Evolutionary conservation across 2,888 invertebrate species (phyloP), one percentile per base, ranked within the genome.

Genomic region (Clusia tigrina): DNA sequence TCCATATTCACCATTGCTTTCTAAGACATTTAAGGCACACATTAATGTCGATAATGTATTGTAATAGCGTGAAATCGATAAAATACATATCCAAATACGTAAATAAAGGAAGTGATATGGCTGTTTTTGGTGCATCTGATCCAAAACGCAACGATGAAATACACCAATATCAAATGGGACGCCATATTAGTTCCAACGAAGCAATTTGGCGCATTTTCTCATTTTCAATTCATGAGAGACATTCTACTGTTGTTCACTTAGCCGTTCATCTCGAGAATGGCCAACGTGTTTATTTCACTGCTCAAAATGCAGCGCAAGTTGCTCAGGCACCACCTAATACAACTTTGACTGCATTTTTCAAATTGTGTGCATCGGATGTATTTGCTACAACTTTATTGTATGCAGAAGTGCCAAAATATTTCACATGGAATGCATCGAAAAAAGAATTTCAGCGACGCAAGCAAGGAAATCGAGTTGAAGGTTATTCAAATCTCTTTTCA

Each of bases 11-110:
- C 79, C 77, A 17, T 26, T 74, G 53, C 69, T 79, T 10, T 71
- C 63, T 2, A 71, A 71, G 23, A 71, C 65, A 18, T 77, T 71
- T 56, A 66, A 79, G 46, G 74, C 77, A 1, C 80, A 81, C 64
- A 76, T 77, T 9, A 82, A 83, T 67, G 79, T 83, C 9, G 81
- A 83, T n/a, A n/a, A n/a, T n/a, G n/a, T n/a, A n/a, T n/a, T n/a
- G n/a, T n/a, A n/a, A n/a, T n/a, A n/a, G n/a, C n/a, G 57, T 66
- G 2, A 58, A 64, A 25, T 32, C 54, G 10, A 64, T 61, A 6
- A 62, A 59, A 53, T 59, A 62, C 46, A 58, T 62, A 23, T 65
- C 59, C 53, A 37, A 64, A 56, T 48, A 48, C 15, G 15, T 48
- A 2, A 48, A 18, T 2, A 58, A 51, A 32, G 60, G 60, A n/a